phyloP scores from a whole-genome alignment of 2,888 invertebrate genomes.

The Eurytoma californica region DNA sequence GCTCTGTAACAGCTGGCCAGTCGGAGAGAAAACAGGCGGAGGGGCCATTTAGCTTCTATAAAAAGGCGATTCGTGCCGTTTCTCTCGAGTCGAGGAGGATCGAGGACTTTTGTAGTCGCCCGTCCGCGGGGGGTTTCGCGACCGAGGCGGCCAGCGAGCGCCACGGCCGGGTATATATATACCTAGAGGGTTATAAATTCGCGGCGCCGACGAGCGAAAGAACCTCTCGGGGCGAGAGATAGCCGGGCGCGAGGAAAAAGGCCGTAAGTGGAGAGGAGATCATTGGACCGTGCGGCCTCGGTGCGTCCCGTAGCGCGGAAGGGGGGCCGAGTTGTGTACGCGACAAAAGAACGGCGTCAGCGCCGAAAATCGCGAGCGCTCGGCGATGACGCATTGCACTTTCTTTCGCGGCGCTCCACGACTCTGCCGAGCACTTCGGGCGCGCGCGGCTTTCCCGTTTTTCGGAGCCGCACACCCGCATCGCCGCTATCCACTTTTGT shows the following conservation, averaged over 20 bases:
- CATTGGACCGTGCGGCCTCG: slow-evolving; percentile 57
- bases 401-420: background rate
- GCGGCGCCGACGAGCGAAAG: slow-evolving; percentile 7
- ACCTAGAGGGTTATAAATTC: slow-evolving; percentile 45
- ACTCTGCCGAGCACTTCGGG: background rate
- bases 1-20: slow-evolving; percentile 21
- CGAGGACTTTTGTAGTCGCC: slow-evolving; percentile 52
- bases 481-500: background rate
- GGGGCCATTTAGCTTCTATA: slow-evolving; percentile 47
- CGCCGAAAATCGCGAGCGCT: background rate
- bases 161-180: background rate
- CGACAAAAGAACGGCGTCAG: background rate
- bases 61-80: slow-evolving; percentile 36
- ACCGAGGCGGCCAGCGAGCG: background rate
- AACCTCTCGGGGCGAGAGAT: background rate
- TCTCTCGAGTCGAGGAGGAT: slow-evolving; percentile 48
- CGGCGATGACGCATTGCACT: background rate
- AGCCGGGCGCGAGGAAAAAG: background rate
- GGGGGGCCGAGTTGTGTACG: background rate
- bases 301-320: background rate
- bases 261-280: slow-evolving; percentile 59
- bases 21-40: slow-evolving; percentile 6
- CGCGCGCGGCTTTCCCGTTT: background rate
- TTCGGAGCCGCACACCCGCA: background rate
- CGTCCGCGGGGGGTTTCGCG: slow-evolving; percentile 2